Evolutionary conservation across 2,113 vertebrate genomes (phyloP).

Genomic region (Atlantisia rogersi): DNA sequence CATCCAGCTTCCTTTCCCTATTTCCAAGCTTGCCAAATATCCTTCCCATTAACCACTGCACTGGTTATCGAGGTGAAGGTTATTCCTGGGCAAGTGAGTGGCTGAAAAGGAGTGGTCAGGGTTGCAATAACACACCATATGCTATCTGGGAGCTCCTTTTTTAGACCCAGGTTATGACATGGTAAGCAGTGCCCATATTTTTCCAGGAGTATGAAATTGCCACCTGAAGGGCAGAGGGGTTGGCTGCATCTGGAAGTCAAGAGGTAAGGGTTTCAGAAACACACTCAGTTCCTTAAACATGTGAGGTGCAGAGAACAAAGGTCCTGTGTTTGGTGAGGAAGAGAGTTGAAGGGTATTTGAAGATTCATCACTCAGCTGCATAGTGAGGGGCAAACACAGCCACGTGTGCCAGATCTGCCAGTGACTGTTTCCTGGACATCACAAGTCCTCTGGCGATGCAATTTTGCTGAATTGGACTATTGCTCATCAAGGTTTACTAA

Average conservation of each 20-base stretch:
- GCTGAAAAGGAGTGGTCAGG: background rate
- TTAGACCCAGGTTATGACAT: background rate
- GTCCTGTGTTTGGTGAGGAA: background rate
- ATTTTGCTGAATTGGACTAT: background rate
- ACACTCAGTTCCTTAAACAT: background rate
- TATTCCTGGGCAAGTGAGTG: background rate
- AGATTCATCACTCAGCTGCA: rapidly evolving
- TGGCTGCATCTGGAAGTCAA: background rate
- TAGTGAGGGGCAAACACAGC: background rate
- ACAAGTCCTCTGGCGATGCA: background rate
- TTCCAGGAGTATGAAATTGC: background rate
- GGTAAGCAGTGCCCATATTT: background rate
- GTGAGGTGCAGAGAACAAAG: background rate
- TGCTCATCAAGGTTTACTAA: background rate
- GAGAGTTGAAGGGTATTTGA: background rate
- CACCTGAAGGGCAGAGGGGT: background rate
- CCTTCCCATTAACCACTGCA: background rate
- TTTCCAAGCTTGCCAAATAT: background rate
- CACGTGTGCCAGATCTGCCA: rapidly evolving
- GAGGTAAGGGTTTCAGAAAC: background rate
- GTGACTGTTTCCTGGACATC: background rate
- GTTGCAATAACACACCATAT: background rate
- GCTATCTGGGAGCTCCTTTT: background rate
- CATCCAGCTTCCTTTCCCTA: background rate
- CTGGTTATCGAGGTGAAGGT: background rate